Evolutionary conservation across 2,888 invertebrate genomes (phyloP), one percentile per base, ranked within the genome.

Genomic region (Elmis aenea): DNA sequence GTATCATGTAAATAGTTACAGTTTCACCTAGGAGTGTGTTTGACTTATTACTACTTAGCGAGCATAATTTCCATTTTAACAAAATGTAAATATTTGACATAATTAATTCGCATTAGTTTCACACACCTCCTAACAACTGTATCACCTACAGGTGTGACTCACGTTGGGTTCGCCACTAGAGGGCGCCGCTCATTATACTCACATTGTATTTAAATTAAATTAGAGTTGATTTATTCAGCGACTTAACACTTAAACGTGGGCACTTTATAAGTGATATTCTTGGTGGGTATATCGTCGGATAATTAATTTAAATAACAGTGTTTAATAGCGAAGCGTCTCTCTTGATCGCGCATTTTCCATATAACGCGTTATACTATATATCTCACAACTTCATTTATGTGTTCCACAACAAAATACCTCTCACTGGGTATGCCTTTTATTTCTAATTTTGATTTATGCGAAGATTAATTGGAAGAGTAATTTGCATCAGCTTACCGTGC

Each of bases 141-240:
- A 62, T 62, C 62, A 62, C 63, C 63, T 61, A 63, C 63, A 60
- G 61, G 59, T 61, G 61, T 64, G 63, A 64, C 53, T 64, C 64
- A 64, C n/a, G 54, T 50, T 62, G 61, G 62, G 64, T 58, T 61
- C 52, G 62, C 58, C 62, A 46, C 48, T 49, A 57, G 57, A 58
- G 63, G 62, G 62, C 61, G 62, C 61, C 56, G 58, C 59, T 62
- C 59, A 61, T 62, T 62, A 60, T 62, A 57, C 61, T 58, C 57
- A 57, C 61, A 63, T 62, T 62, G 61, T 61, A 62, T 64, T 63
- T 59, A 60, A 62, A 64, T 62, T 61, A 59, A 62, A 62, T 62
- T 58, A 60, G 61, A 59, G 52, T 43, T 59, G 57, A 60, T 59
- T 60, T 59, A 59, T 60, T 58, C 56, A 51, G 52, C 47, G 44